Evolutionary conservation across 2,797 vertebrate genomes (phyloP), one percentile per base, ranked within the genome.

Genomic region (Euthynnus affinis): DNA sequence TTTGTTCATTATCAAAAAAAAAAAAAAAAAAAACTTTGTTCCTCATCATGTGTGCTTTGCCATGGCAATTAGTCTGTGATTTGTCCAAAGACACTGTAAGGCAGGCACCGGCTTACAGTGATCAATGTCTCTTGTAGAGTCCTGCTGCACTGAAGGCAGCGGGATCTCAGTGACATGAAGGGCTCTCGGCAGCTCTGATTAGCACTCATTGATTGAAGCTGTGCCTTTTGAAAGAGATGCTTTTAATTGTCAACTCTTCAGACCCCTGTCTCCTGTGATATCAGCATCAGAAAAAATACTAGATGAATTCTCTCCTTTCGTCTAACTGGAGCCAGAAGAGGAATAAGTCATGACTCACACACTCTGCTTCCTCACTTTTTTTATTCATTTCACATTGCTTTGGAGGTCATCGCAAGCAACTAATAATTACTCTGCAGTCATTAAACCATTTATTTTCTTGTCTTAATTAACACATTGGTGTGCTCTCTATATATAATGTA

Each of bases 161-260:
- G 17, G 74, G 66, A 74, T 68, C 70, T 29, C 20, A 2, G 23
- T 0, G 49, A 76, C 83, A 86, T 65, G 63, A 74, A 81, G 74
- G 82, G 53, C 60, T 81, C 66, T 80, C 49, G 2, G 74, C 71
- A 12, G 74, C 74, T 79, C 79, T 88, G 74, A 87, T 88, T 80
- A 84, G 64, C 3, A 0, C 46, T 74, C 61, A 34, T 29, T 66
- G 76, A 88, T 75, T 75, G 66, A 82, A 76, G 80, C 76, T 63
- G 71, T 27, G 64, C 27, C 68, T 87, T 87, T 87, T 70, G 66
- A 72, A 80, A 74, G 12, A 74, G 64, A 73, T 32, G 56, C 66
- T 85, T 84, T 86, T 85, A 88, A 89, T 83, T 81, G 74, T 81
- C 82, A 78, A 51, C 82, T 81, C 60, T 74, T 76, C 62, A 83